phyloP scores from a whole-genome alignment of 2,797 vertebrate species.

The Sebastes minor region DNA sequence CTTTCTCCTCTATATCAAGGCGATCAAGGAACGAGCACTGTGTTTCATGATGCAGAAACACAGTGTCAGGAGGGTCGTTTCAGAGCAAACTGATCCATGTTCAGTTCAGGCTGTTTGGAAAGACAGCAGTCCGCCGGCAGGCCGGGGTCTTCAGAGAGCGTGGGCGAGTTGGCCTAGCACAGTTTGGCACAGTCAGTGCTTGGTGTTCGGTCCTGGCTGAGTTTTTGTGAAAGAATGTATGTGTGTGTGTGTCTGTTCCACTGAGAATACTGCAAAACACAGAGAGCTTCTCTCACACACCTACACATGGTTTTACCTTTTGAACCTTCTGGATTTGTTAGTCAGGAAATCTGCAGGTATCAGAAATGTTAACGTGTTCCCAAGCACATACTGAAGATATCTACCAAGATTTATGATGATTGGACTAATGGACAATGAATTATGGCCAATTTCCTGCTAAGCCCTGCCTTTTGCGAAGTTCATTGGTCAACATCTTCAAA shows the following conservation, averaged over 20 bases:
- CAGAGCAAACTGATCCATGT: conserved; percentile 26
- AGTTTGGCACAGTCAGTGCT: conserved; percentile 45
- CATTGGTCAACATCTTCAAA: too few relatives aligned
- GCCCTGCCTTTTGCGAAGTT: too few relatives aligned
- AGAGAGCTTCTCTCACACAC: conserved; percentile 20
- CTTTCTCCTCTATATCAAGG: neutral
- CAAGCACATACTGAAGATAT: too few relatives aligned
- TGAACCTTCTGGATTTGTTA: conserved; percentile 13
- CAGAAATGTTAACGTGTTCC: neutral
- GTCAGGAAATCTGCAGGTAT: neutral
- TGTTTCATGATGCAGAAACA: neutral
- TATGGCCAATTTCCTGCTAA: too few relatives aligned
- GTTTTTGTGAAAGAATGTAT: neutral
- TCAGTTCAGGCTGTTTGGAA: conserved; percentile 29
- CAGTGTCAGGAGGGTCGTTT: conserved; percentile 18
- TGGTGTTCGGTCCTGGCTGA: conserved; percentile 6
- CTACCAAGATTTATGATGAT: too few relatives aligned
- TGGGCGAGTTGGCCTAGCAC: conserved; percentile 28
- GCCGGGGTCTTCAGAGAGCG: conserved; percentile 43
- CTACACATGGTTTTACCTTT: conserved; percentile 23
- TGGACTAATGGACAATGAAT: too few relatives aligned
- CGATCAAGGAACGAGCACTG: conserved; percentile 5
- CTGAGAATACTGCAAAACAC: neutral
- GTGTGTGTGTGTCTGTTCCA: conserved; percentile 3
- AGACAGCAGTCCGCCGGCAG: conserved; percentile 22